Evolutionary conservation across 92 coral and sea anemone species (phyloP).

Genomic region (Epizoanthus ramosus): DNA sequence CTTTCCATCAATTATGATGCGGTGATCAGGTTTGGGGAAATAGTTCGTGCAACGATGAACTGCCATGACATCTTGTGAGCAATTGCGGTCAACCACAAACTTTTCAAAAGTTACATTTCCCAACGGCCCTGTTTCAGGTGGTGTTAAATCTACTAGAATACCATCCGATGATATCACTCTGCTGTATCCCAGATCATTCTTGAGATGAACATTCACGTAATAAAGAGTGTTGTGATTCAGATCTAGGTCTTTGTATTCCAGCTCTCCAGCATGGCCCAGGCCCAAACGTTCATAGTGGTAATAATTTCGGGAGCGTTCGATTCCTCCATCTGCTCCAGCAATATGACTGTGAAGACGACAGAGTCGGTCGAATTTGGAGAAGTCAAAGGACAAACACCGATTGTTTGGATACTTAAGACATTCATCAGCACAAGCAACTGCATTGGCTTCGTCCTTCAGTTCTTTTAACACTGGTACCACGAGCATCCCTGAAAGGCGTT

Average conservation of each 20-base stretch:
- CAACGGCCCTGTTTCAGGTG: not conserved
- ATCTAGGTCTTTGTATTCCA: not conserved
- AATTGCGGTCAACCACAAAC: not conserved
- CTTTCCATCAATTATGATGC: not conserved
- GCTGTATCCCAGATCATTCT: slow-evolving; percentile 2
- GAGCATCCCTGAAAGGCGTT: not conserved
- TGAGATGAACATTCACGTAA: not conserved
- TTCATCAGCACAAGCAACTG: not conserved
- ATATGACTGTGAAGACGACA: not conserved
- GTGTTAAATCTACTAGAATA: not conserved
- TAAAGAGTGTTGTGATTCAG: not conserved
- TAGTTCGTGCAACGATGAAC: not conserved
- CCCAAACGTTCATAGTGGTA: not conserved
- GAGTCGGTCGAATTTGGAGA: not conserved
- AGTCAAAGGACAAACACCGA: not conserved
- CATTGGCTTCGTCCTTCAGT: not conserved
- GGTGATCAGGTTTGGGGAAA: not conserved
- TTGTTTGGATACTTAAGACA: not conserved
- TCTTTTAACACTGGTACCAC: not conserved
- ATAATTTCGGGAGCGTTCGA: not conserved
- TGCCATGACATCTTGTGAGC: not conserved
- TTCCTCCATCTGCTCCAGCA: not conserved
- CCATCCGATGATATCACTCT: not conserved
- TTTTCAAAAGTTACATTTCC: not conserved
- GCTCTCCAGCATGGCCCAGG: not conserved